These are phyloP conservation scores for Myodes glareolus DNA, from an alignment of 2,113 vertebrate genomes.

Conservation along the genomic window DNA sequence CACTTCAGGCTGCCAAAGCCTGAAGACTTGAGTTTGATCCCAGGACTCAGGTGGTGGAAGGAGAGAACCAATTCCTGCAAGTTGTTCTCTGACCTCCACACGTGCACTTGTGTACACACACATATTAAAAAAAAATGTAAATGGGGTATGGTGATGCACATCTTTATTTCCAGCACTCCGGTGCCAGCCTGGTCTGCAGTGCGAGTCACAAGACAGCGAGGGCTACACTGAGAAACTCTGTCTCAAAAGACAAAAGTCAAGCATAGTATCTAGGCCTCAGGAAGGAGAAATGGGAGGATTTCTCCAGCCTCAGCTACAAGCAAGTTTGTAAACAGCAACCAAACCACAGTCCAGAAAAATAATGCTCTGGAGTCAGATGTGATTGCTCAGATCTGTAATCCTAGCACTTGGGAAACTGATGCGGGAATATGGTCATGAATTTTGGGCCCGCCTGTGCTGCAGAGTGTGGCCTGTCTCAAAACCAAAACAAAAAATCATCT, in stretches of 20 bases:
- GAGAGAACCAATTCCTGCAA: neutral
- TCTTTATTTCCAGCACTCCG: neutral
- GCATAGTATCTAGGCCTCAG: neutral
- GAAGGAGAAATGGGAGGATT: neutral
- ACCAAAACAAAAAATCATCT: neutral
- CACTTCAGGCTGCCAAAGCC: neutral
- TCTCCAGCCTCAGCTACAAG: neutral
- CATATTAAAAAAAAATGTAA: neutral
- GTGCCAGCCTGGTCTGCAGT: neutral
- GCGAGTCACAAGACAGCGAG: neutral
- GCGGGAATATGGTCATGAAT: neutral
- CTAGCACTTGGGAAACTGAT: neutral
- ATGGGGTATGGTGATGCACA: neutral
- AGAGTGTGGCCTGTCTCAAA: neutral
- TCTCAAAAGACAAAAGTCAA: neutral
- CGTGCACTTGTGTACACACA: neutral
- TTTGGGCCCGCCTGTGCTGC: neutral
- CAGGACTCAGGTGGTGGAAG: neutral
- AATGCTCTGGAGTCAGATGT: neutral
- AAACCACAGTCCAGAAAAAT: too few relatives aligned
- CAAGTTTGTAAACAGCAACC: neutral
- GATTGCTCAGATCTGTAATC: neutral
- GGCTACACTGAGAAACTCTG: neutral
- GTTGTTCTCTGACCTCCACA: neutral
- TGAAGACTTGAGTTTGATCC: neutral